A percentile compares a stretch with the other conserved stretches of the same genome.
Conservation (phyloP, 1,140 invertebrate species). For the Drosophila littoralis region DNA sequence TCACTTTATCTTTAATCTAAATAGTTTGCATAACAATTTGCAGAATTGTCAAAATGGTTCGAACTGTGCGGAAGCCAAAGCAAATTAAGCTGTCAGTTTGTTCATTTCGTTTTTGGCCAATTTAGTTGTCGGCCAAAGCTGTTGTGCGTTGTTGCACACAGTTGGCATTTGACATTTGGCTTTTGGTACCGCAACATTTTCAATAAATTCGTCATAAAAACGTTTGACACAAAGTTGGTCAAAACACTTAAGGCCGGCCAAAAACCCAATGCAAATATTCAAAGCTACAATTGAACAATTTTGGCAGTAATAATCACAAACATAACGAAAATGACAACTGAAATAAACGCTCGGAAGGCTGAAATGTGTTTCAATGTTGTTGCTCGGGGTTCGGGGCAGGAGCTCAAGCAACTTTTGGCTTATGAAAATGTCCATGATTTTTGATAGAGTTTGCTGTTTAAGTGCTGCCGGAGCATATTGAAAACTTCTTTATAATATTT, state of each 20-base stretch:
- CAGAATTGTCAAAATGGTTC: background rate
- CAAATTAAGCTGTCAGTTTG: conserved; percentile 25
- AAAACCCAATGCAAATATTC: conserved; percentile 57
- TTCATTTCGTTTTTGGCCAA: conserved; percentile 20
- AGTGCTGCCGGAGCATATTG: conserved; percentile 69
- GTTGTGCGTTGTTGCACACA: conserved; percentile 47
- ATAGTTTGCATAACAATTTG: background rate
- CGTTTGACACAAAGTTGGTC: conserved; percentile 58
- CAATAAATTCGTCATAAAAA: conserved; percentile 67
- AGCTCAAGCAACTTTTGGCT: conserved; percentile 21
- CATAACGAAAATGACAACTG: conserved; percentile 44
- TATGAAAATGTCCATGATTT: conserved; percentile 76
- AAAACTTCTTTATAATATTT: conserved; percentile 77
- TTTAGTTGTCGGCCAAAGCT: conserved; percentile 47
- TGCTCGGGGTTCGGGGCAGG: conserved; percentile 5
- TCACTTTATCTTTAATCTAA: background rate
- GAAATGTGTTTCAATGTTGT: background rate
- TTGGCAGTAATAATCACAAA: conserved; percentile 51
- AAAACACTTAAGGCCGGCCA: conserved; percentile 52
- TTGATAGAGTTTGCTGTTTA: conserved; percentile 65
- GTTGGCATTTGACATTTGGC: conserved; percentile 60
- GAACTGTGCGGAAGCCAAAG: conserved; percentile 3
- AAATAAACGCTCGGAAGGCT: conserved; percentile 2
- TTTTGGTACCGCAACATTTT: conserved; percentile 34
- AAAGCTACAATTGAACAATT: conserved; percentile 53